Percentiles rank a stretch among this genome's conserved stretches.
These are phyloP conservation scores for Esox niger DNA, from an alignment of 2,113 vertebrate genomes.

Conservation along the genomic window DNA sequence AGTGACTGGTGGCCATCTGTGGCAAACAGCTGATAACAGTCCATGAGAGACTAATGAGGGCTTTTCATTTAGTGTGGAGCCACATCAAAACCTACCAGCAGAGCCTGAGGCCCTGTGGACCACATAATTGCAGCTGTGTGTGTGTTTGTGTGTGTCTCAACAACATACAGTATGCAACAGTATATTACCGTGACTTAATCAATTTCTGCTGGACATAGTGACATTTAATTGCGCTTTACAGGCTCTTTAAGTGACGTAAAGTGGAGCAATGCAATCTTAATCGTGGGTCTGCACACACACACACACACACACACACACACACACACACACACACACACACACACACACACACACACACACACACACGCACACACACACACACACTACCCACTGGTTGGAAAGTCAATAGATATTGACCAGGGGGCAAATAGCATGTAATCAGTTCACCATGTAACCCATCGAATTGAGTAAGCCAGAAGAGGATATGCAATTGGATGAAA, in stretches of 20 bases:
- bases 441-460: constrained; percentile 64
- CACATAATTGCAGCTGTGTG: constrained; percentile 38
- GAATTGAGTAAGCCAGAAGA: constrained; percentile 45
- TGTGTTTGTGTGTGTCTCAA: too few species aligned
- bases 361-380: constrained; percentile 31
- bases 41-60: constrained; percentile 47
- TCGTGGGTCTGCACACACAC: too few species aligned
- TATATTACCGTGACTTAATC: constrained; percentile 48
- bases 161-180: too few species aligned
- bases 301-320: too few species aligned
- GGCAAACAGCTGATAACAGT: constrained; percentile 57
- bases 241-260: constrained; percentile 41
- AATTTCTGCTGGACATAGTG: constrained; percentile 38
- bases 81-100: constrained; percentile 64
- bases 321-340: too few species aligned
- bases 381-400: constrained; percentile 21
- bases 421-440: constrained; percentile 63
- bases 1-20: constrained; percentile 68
- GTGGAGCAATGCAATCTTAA: constrained; percentile 31
- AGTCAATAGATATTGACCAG: constrained; percentile 65
- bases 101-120: constrained; percentile 56
- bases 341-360: too few species aligned
- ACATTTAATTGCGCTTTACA: constrained; percentile 54
- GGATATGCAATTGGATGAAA: constrained; percentile 19
- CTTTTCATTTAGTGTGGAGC: constrained; percentile 65